A percentile compares a stretch with the other conserved stretches of the same genome.
Conservation (phyloP, 1,140 invertebrate species). For the Eufriesea mexicana region DNA sequence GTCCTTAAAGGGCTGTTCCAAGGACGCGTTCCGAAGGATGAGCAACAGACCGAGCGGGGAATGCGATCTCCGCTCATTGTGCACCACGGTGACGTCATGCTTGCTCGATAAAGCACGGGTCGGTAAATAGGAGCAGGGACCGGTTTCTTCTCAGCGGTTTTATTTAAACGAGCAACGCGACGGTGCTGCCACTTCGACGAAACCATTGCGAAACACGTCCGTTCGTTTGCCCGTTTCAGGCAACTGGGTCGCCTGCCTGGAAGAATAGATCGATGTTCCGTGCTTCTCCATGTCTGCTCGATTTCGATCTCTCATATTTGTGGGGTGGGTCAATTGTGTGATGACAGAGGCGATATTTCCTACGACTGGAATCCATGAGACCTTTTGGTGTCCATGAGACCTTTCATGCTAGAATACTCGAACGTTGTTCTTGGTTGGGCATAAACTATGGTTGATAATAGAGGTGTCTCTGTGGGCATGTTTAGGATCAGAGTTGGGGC, state of each 20-base stretch:
- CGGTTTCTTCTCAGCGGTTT: constrained; percentile 36
- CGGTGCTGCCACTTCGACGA: neutral
- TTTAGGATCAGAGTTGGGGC: too few relatives aligned
- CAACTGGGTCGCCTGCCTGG: constrained; percentile 17
- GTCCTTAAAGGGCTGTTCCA: constrained; percentile 66
- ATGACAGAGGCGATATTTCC: too few relatives aligned
- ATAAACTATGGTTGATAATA: too few relatives aligned
- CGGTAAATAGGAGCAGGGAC: constrained; percentile 29
- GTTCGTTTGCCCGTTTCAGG: constrained; percentile 8
- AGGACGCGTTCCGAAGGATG: constrained; percentile 61
- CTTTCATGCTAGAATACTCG: too few relatives aligned
- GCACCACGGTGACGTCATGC: constrained; percentile 17
- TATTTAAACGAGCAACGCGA: constrained; percentile 32
- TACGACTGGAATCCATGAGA: too few relatives aligned
- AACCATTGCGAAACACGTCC: constrained; percentile 6
- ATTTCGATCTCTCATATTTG: neutral
- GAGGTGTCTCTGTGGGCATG: too few relatives aligned
- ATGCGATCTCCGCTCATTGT: constrained; percentile 15
- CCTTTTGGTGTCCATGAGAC: too few relatives aligned
- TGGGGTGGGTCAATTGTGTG: too few relatives aligned
- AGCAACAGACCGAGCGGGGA: constrained; percentile 18
- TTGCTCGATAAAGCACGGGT: constrained; percentile 20
- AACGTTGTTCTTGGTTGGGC: too few relatives aligned
- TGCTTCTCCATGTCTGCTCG: neutral
- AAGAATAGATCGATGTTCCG: constrained; percentile 13